These are phyloP conservation scores for Cephalopachus bancanus DNA, from an alignment of 2,797 vertebrate genomes.

Conservation along the genomic window DNA sequence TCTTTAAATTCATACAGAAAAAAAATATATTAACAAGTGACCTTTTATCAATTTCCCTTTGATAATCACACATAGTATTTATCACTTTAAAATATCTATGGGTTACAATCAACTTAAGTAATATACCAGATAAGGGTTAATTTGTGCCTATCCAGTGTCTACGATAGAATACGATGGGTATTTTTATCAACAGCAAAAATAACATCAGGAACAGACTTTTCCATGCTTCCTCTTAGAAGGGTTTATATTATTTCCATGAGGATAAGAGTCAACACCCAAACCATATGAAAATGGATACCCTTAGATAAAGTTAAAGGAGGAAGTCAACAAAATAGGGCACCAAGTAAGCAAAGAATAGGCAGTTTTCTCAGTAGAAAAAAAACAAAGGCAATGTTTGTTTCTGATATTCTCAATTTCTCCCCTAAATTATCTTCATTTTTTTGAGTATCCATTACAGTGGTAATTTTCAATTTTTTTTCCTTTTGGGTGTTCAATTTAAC, in stretches of 20 bases:
- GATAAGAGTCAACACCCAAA: background rate
- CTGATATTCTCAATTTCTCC: background rate
- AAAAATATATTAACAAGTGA: background rate
- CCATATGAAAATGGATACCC: background rate
- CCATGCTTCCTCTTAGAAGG: background rate
- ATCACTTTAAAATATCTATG: background rate
- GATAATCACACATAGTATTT: background rate
- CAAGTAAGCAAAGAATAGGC: background rate
- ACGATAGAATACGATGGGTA: background rate
- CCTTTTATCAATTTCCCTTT: background rate
- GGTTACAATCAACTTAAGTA: background rate
- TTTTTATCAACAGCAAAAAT: background rate
- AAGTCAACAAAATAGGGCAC: background rate
- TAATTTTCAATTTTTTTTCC: background rate
- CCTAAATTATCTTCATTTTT: background rate
- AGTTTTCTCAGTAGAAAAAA: background rate
- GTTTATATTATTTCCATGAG: background rate
- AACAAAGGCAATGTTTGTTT: background rate
- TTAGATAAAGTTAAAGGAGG: background rate
- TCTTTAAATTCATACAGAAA: slow-evolving; percentile 35
- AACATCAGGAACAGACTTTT: background rate
- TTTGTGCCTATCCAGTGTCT: background rate
- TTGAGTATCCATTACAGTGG: background rate
- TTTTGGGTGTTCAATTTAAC: background rate
- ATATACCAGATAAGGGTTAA: background rate